Evolutionary conservation across 2,113 vertebrate genomes (phyloP).

Genomic region (Muscicapa adusta): DNA sequence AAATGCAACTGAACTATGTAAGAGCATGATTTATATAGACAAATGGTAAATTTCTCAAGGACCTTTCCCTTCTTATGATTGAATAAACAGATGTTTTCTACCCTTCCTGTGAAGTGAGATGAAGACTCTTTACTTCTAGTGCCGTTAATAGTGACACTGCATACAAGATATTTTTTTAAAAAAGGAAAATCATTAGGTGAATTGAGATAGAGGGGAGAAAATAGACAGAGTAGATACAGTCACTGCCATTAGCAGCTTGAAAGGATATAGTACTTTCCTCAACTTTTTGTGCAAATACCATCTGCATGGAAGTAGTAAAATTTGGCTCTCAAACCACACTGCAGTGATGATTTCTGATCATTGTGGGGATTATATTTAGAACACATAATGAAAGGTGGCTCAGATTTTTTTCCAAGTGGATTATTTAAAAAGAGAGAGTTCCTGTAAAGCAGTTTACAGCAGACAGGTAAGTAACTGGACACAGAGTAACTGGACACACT

Average conservation of each 20-base stretch:
- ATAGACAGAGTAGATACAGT: not conserved
- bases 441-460: not conserved
- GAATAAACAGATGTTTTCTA: conserved; percentile 20
- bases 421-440: not conserved
- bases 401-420: not conserved
- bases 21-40: not conserved
- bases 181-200: not conserved
- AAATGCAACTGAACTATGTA: not conserved
- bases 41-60: not conserved
- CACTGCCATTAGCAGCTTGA: not conserved
- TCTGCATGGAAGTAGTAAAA: not conserved
- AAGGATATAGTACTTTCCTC: not conserved
- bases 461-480: not conserved
- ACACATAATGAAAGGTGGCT: not conserved
- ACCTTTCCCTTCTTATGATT: not conserved
- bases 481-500: not conserved
- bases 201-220: not conserved
- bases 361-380: not conserved
- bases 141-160: not conserved
- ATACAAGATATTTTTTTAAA: not conserved
- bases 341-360: not conserved
- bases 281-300: not conserved
- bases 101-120: not conserved
- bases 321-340: not conserved
- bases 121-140: not conserved